These are phyloP conservation scores for Petrocephalus microphthalmus DNA, from an alignment of 2,113 vertebrate genomes.

Conservation along the genomic window DNA sequence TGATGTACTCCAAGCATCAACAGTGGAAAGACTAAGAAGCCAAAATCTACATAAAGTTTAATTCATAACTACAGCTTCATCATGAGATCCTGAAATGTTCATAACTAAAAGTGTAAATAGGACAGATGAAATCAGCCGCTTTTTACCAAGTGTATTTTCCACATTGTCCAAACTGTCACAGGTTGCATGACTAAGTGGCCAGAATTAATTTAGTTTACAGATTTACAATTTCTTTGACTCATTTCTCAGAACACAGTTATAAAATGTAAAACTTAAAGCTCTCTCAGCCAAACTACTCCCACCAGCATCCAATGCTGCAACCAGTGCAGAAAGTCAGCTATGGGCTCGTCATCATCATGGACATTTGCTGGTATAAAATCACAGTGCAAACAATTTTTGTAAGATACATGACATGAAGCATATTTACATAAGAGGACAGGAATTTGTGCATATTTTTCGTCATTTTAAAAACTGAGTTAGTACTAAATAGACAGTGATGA, in stretches of 20 bases:
- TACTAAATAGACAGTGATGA: neutral
- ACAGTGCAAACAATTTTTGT: neutral
- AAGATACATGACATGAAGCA: neutral
- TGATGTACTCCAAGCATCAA: neutral
- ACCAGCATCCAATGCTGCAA: neutral
- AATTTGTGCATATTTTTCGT: neutral
- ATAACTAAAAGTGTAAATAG: neutral
- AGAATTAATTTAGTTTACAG: neutral
- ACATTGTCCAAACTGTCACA: neutral
- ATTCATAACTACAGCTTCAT: neutral
- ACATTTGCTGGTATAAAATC: neutral
- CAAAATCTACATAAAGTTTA: neutral
- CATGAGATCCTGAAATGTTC: neutral
- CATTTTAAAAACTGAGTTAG: neutral
- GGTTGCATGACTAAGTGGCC: conserved; percentile 4
- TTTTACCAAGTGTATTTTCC: neutral
- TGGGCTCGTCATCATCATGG: neutral
- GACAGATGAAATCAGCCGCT: neutral
- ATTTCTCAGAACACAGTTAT: neutral
- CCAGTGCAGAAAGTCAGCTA: neutral
- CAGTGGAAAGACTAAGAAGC: neutral
- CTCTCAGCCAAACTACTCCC: neutral
- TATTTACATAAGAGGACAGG: neutral
- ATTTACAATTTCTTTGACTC: neutral
- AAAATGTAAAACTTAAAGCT: neutral